Conservation (phyloP, 1,140 invertebrate species). For the Lasioglossum baleicum region DNA sequence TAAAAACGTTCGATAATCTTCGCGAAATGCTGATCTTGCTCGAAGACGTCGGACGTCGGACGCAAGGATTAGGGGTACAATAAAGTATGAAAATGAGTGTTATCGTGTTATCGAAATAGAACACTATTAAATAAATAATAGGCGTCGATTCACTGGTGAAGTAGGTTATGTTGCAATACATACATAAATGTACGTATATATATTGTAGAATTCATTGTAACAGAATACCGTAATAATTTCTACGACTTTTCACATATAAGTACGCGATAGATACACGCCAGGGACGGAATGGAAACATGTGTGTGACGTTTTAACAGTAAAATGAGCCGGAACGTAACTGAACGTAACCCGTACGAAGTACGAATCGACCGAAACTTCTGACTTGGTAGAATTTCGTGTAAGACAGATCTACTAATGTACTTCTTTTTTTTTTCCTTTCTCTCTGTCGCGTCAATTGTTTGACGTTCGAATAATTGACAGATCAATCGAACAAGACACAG, state of each 20-base stretch:
- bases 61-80: too few relatives aligned
- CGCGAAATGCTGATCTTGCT: too few relatives aligned
- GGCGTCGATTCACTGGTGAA: slow-evolving; percentile 1
- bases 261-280: not conserved
- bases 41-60: too few relatives aligned
- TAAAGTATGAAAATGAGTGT: too few relatives aligned
- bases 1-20: too few relatives aligned
- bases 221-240: slow-evolving; percentile 16
- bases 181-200: not conserved
- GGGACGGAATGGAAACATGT: not conserved
- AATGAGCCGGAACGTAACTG: slow-evolving; percentile 18
- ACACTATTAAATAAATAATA: too few relatives aligned
- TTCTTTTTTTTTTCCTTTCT: not conserved
- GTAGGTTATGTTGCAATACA: slow-evolving; percentile 33
- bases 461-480: not conserved
- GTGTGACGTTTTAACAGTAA: slow-evolving; percentile 21
- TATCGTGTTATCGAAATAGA: too few relatives aligned
- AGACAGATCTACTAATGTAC: not conserved
- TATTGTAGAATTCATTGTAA: not conserved
- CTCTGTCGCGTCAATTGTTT: not conserved
- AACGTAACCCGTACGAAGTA: not conserved
- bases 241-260: not conserved
- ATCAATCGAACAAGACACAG: not conserved
- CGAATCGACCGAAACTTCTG: slow-evolving; percentile 3
- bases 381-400: slow-evolving; percentile 7